Conservation (phyloP, 2,888 invertebrate genomes). For the Drosophila diplacantha region DNA sequence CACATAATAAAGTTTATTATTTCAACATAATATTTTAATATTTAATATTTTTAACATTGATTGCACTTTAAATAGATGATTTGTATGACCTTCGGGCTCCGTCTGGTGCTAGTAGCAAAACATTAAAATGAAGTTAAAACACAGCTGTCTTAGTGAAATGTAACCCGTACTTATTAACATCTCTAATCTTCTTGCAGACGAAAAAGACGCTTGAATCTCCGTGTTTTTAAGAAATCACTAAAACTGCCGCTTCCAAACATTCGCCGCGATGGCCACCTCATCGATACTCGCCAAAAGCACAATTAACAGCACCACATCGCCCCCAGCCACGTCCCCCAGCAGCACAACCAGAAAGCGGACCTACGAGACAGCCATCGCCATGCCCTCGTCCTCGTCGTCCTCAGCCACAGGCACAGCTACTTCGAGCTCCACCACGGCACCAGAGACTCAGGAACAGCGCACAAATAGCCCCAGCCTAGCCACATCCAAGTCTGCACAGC, state of each 20-base stretch:
- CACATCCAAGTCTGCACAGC: constrained; percentile 36
- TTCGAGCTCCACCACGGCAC: constrained; percentile 8
- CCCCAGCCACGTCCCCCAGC: constrained; percentile 38
- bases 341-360: constrained; percentile 70
- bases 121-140: too few relatives aligned
- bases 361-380: constrained; percentile 75
- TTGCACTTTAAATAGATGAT: background rate
- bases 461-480: constrained; percentile 17
- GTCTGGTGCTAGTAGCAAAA: background rate
- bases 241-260: constrained; percentile 61
- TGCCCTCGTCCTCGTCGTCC: constrained; percentile 57
- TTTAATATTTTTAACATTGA: background rate
- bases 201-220: constrained; percentile 20
- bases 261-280: constrained; percentile 76
- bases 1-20: background rate
- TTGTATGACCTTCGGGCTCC: background rate
- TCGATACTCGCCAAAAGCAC: constrained; percentile 74
- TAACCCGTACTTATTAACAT: background rate
- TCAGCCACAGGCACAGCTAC: constrained; percentile 10
- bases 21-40: too few relatives aligned
- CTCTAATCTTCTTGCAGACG: constrained; percentile 1
- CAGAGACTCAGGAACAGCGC: constrained; percentile 42
- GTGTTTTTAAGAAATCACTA: constrained; percentile 38
- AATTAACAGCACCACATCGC: constrained; percentile 60
- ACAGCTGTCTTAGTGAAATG: background rate